Conservation (phyloP, 2,888 invertebrate genomes). For the Apodemia mormo region DNA sequence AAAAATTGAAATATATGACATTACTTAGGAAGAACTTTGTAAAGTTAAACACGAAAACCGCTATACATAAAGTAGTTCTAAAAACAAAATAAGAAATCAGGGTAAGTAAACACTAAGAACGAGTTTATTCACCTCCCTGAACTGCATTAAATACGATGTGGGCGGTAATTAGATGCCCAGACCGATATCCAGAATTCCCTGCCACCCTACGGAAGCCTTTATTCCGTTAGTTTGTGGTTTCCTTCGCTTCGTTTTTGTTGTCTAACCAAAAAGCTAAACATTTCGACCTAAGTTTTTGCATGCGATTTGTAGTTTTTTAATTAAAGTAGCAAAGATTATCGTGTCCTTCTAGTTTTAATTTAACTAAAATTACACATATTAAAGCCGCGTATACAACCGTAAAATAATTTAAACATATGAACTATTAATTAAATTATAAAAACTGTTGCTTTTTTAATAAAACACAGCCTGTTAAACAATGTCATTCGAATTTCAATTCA, state of each 20-base stretch:
- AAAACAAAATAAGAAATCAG: conserved; percentile 15
- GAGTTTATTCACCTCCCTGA: conserved; percentile 51
- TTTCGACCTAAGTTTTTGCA: conserved; percentile 7
- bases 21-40: background rate
- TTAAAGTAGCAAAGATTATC: too few species aligned
- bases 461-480: conserved; percentile 45
- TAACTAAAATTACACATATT: background rate
- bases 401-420: background rate
- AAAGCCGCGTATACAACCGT: background rate
- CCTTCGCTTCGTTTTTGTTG: conserved; percentile 55
- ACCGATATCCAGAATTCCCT: conserved; percentile 57
- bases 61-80: background rate
- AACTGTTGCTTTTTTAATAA: background rate
- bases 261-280: conserved; percentile 42
- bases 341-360: conserved; percentile 23
- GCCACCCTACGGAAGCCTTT: conserved; percentile 50
- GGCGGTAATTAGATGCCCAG: conserved; percentile 68
- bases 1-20: too few species aligned
- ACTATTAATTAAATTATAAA: background rate
- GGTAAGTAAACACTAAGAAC: conserved; percentile 12
- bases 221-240: conserved; percentile 49
- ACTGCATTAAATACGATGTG: conserved; percentile 47
- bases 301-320: conserved; percentile 7
- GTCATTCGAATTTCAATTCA: conserved; percentile 63
- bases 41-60: background rate